Evolutionary conservation across 92 coral and sea anemone genomes (phyloP).

Genomic region (Phenganax stokvisi): DNA sequence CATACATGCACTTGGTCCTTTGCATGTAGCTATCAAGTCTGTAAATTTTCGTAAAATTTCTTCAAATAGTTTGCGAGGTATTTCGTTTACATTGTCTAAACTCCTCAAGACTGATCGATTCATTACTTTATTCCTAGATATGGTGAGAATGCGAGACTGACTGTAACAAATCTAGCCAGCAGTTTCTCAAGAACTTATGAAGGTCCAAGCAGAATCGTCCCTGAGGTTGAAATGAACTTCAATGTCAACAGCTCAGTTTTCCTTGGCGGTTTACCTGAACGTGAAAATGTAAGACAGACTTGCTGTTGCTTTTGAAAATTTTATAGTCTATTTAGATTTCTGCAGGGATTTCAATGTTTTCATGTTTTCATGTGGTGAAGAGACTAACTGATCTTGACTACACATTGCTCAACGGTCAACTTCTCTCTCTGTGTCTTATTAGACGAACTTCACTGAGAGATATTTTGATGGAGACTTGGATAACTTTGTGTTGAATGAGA

Average conservation of each 20-base stretch:
- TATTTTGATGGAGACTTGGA: slow-evolving; percentile 79
- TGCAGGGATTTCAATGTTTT: too few species aligned
- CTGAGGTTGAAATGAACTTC: slow-evolving; percentile 41
- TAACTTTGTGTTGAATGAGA: slow-evolving; percentile 74
- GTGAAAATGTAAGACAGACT: slow-evolving; percentile 53
- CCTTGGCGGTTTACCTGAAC: slow-evolving; percentile 73
- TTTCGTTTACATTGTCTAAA: background rate
- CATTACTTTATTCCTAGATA: slow-evolving; percentile 45
- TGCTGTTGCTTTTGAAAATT: background rate
- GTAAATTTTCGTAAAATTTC: background rate
- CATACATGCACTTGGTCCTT: too few species aligned
- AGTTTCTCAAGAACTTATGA: slow-evolving; percentile 80
- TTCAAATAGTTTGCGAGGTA: background rate
- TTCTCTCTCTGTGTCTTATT: slow-evolving; percentile 1
- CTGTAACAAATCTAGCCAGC: slow-evolving; percentile 64
- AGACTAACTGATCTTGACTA: too few species aligned
- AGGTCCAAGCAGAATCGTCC: background rate
- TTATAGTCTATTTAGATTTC: background rate
- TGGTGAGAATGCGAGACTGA: slow-evolving; percentile 62
- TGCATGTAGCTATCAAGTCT: background rate
- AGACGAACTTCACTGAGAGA: slow-evolving; percentile 74
- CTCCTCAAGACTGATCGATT: background rate
- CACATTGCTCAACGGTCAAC: background rate
- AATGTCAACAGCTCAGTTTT: slow-evolving; percentile 48
- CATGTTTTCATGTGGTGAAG: too few species aligned